A percentile compares a stretch with the other conserved stretches of the same genome.
These are phyloP conservation scores for Caenorhabditis tropicalis DNA, from an alignment of 1,140 invertebrate genomes.

Conservation along the genomic window DNA sequence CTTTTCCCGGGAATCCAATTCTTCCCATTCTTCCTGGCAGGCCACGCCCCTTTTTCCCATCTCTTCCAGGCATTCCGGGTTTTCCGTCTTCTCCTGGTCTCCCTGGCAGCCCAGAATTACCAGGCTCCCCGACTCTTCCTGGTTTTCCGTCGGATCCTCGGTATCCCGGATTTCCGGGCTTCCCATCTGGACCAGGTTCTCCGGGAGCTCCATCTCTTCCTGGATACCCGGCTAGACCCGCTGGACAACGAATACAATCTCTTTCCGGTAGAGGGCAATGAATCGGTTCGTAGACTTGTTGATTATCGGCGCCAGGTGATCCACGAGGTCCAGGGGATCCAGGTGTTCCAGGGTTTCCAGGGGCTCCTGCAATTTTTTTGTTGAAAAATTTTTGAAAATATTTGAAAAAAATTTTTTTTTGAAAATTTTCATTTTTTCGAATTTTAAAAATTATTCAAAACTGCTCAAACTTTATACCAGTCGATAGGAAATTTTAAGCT, in stretches of 20 bases:
- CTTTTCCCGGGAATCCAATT: constrained; percentile 27
- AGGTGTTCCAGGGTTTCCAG: constrained; percentile 1
- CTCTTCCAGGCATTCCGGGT: constrained; percentile 1
- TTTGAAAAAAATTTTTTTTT: no score
- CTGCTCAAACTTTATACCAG: no score
- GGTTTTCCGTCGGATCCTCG: constrained; percentile 24
- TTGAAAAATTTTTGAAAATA: no score
- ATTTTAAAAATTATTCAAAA: no score
- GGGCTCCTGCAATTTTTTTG: not conserved
- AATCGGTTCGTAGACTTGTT: constrained; percentile 14
- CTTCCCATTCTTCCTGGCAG: constrained; percentile 27
- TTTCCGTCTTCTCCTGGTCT: constrained; percentile 19
- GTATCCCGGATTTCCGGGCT: constrained; percentile 29
- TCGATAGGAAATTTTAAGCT: no score
- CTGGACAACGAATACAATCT: constrained; percentile 20
- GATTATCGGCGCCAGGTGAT: constrained; percentile 18
- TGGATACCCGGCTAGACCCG: not conserved
- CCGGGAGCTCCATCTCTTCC: constrained; percentile 33
- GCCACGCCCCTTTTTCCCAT: constrained; percentile 24
- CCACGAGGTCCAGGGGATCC: constrained; percentile 39
- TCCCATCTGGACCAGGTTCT: not conserved
- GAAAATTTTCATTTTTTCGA: no score
- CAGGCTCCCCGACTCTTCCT: constrained; percentile 21
- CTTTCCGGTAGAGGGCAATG: not conserved
- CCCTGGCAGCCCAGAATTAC: not conserved